These are phyloP conservation scores for Mus spicilegus DNA, from an alignment of 2,113 vertebrate genomes.

Conservation along the genomic window DNA sequence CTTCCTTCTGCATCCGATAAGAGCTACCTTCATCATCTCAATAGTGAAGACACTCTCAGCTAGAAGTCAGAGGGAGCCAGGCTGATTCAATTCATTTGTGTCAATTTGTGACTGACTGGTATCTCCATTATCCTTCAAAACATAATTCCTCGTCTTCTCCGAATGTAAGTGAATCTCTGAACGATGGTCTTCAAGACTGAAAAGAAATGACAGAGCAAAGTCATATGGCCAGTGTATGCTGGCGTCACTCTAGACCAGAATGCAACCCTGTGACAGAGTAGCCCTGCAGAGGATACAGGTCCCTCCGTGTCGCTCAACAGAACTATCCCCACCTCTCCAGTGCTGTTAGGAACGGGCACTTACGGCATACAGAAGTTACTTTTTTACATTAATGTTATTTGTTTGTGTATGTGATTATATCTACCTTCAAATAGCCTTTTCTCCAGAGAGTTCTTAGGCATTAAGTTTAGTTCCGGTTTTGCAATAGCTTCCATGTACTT, in stretches of 20 bases:
- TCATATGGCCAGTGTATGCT: not conserved
- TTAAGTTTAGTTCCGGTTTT: slow-evolving; percentile 22
- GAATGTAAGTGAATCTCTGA: slow-evolving; percentile 37
- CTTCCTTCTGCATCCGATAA: not conserved
- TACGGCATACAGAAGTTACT: not conserved
- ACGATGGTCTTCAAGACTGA: not conserved
- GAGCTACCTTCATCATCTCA: not conserved
- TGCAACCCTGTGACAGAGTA: not conserved
- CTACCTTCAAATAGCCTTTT: not conserved
- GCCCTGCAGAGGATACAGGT: not conserved
- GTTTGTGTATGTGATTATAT: not conserved
- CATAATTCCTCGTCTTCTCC: slow-evolving; percentile 38
- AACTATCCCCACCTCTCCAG: not conserved
- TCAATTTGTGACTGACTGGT: slow-evolving; percentile 50
- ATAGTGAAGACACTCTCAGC: not conserved
- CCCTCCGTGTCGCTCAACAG: not conserved
- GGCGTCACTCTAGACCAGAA: not conserved
- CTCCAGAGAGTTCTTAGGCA: slow-evolving; percentile 15
- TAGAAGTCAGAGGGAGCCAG: not conserved
- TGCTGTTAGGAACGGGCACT: not conserved
- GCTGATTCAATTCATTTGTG: slow-evolving; percentile 56
- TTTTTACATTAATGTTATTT: not conserved
- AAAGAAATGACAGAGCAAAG: not conserved
- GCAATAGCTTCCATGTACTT: not conserved
- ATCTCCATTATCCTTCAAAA: slow-evolving; percentile 59